Conservation (phyloP, 1,140 invertebrate species). For the Panagrolaimus sp. region DNA sequence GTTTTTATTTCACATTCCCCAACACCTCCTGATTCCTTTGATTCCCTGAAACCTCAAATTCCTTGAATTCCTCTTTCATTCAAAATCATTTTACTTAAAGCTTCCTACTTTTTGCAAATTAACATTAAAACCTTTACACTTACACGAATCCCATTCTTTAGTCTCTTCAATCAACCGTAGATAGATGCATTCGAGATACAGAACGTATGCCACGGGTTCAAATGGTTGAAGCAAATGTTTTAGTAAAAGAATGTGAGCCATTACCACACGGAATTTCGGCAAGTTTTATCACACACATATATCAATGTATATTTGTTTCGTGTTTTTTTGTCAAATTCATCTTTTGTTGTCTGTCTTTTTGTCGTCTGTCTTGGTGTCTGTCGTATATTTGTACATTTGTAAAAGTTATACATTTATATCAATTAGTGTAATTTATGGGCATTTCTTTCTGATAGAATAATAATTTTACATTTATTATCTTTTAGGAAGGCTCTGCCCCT, state of each 20-base stretch:
- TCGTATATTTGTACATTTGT: background rate
- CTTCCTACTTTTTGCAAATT: no score
- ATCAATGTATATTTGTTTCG: conserved; percentile 24
- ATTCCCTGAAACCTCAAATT: background rate
- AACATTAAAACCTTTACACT: background rate
- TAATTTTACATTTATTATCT: conserved; percentile 9
- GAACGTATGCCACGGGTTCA: conserved; percentile 74
- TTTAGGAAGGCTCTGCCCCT: conserved; percentile 50
- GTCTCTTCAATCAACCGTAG: conserved; percentile 68
- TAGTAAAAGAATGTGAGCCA: conserved; percentile 23
- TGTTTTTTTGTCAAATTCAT: background rate
- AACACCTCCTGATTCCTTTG: background rate
- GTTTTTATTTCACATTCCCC: background rate
- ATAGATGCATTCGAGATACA: conserved; percentile 79
- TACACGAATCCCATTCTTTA: conserved; percentile 16
- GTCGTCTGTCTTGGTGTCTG: no score
- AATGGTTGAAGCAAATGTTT: conserved; percentile 19
- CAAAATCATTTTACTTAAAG: conserved; percentile 63
- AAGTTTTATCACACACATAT: conserved; percentile 21
- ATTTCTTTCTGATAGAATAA: conserved; percentile 13
- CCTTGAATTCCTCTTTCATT: conserved; percentile 63
- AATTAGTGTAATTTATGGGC: background rate
- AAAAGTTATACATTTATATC: background rate
- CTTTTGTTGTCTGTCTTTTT: conserved; percentile 5
- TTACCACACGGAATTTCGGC: conserved; percentile 19